Evolutionary conservation across 2,113 vertebrate species (phyloP).

Genomic region (Bubo scandiacus): DNA sequence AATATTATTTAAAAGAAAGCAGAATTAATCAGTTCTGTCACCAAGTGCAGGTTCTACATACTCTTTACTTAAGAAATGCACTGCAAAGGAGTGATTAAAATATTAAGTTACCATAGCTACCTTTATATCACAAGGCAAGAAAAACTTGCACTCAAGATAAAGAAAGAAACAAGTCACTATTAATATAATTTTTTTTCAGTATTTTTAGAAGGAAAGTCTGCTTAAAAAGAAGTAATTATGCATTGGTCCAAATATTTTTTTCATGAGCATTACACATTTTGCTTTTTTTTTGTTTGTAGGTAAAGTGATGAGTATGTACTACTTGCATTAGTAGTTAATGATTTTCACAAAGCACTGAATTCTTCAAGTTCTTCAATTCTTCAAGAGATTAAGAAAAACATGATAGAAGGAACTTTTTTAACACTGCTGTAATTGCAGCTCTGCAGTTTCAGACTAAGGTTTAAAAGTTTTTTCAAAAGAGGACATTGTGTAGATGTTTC

Average conservation of each 20-base stretch:
- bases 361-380: not conserved
- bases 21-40: not conserved
- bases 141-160: not conserved
- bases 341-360: not conserved
- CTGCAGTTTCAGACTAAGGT: not conserved
- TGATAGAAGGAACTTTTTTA: not conserved
- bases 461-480: not conserved
- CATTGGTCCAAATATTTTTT: not conserved
- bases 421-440: not conserved
- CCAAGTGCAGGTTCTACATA: not conserved
- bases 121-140: not conserved
- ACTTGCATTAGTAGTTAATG: not conserved
- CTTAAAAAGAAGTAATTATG: not conserved
- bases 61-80: not conserved
- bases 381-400: not conserved
- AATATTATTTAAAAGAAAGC: not conserved
- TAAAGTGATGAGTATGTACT: not conserved
- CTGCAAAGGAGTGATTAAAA: not conserved
- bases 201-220: not conserved
- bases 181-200: not conserved
- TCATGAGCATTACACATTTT: not conserved
- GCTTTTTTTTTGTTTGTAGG: not conserved
- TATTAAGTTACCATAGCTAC: slow-evolving; percentile 38
- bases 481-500: not conserved
- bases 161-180: not conserved